phyloP scores from a whole-genome alignment of 2,888 invertebrate species.

The Harpagoxenus sublaevis region DNA sequence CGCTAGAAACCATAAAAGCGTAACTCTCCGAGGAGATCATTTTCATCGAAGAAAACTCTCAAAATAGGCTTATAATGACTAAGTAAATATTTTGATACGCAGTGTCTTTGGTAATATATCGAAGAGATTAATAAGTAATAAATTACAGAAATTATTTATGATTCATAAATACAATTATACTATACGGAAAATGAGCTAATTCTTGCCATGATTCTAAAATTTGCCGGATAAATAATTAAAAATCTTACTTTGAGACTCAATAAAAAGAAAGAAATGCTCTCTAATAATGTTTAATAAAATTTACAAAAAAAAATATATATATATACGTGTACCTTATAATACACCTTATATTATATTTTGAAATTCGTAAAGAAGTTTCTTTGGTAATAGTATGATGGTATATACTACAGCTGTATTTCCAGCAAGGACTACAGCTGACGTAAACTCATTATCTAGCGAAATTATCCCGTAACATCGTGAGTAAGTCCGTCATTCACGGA shows the following conservation, averaged over 20 bases:
- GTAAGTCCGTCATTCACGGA: constrained; percentile 41
- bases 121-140: not conserved
- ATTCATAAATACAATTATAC: not conserved
- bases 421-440: constrained; percentile 23
- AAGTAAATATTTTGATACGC: not conserved
- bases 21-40: not conserved
- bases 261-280: not conserved
- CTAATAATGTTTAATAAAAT: not conserved
- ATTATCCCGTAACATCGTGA: constrained; percentile 47
- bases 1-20: constrained; percentile 23
- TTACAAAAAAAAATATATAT: not conserved
- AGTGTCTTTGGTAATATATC: not conserved
- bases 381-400: not conserved
- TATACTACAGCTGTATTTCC: constrained; percentile 19
- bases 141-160: not conserved
- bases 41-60: constrained; percentile 2
- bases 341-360: not conserved
- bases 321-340: too few relatives aligned
- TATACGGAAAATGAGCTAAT: too few relatives aligned
- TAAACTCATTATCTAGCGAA: constrained; percentile 34
- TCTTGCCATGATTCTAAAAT: not conserved
- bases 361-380: not conserved
- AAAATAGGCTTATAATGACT: not conserved
- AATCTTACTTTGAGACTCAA: not conserved
- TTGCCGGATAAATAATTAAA: not conserved